Percentiles rank a stretch among this genome's conserved stretches.
Conservation (phyloP, 2,888 invertebrate species). For the Cerastis rubricosa region DNA sequence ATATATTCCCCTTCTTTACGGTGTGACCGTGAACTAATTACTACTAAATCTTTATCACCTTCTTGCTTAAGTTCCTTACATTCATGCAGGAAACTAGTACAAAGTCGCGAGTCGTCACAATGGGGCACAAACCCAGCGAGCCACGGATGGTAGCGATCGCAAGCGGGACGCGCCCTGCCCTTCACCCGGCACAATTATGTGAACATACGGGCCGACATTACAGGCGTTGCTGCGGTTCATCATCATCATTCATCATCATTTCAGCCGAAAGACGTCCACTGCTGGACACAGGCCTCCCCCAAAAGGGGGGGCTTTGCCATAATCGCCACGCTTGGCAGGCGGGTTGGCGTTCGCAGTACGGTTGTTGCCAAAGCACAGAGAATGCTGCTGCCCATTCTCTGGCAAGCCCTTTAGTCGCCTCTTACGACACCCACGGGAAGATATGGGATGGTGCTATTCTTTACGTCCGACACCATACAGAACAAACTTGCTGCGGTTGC, state of each 20-base stretch:
- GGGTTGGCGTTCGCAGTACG: too few relatives aligned
- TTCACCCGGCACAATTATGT: neutral
- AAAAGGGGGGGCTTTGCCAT: too few relatives aligned
- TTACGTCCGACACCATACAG: too few relatives aligned
- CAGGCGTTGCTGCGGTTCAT: neutral
- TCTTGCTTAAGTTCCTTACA: neutral
- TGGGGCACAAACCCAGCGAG: slow-evolving; percentile 40
- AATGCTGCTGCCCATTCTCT: too few relatives aligned
- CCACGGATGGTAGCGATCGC: slow-evolving; percentile 23
- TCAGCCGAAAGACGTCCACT: too few relatives aligned
- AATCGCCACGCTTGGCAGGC: too few relatives aligned
- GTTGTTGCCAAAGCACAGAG: too few relatives aligned
- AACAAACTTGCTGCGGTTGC: neutral
- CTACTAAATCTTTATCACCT: slow-evolving; percentile 7
- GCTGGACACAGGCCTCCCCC: too few relatives aligned
- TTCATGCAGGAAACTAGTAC: slow-evolving; percentile 19
- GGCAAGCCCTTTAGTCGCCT: too few relatives aligned
- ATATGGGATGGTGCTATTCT: too few relatives aligned
- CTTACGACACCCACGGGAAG: too few relatives aligned
- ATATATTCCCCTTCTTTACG: neutral
- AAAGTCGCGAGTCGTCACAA: slow-evolving; percentile 42
- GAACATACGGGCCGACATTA: slow-evolving; percentile 32
- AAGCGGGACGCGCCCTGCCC: slow-evolving; percentile 35
- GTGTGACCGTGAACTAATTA: neutral
- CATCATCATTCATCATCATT: too few relatives aligned